Evolutionary conservation across 2,113 vertebrate genomes (phyloP), one percentile per base, ranked within the genome.

Genomic region (Harpagus bidentatus): DNA sequence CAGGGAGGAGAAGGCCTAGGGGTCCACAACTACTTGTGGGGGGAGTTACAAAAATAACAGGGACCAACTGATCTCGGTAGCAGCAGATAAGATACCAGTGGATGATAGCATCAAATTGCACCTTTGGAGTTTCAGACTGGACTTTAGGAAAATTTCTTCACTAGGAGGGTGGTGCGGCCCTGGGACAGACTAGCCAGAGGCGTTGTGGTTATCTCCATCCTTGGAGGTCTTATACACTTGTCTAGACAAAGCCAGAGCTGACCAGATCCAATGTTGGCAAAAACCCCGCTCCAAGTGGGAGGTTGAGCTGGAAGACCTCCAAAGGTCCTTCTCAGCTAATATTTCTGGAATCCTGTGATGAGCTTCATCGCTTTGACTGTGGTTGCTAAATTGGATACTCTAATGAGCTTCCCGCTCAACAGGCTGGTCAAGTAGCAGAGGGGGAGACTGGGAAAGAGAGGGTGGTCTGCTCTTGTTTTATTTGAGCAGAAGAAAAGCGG

Each of bases 221-320:
- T 89, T 89, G 90, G 92, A 94, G 84, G 77, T 94, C 87, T 89
- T 62, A 63, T 42, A 79, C 36, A 16, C 25, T 86, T 85, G 84
- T 89, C 94, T 94, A 95, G 95, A 95, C 90, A 95, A 86, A 95
- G 69, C 50, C 45, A 48, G 77, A 94, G 84, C 92, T 96, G 95
- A 91, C 77, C 6, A 5, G 63, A 96, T 95, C 55, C 47, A 29
- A 25, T n/a, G 13, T 20, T 95, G 94, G 77, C 92, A 91, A 84
- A 91, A 94, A 26, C 34, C 20, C 63, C 0, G 1, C 42, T 95
- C 45, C 50, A 89, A 89, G 83, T 84, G 81, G 90, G 94, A 91
- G 84, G 84, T 17, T 84, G 87, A 78, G 77, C 69, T 96, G 94
- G 94, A 91, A 67, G 87, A 71, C 59, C 21, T 94, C 65, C 87